Evolutionary conservation across 2,888 invertebrate genomes (phyloP).

Genomic region (Prosopocoilus inquinatus): DNA sequence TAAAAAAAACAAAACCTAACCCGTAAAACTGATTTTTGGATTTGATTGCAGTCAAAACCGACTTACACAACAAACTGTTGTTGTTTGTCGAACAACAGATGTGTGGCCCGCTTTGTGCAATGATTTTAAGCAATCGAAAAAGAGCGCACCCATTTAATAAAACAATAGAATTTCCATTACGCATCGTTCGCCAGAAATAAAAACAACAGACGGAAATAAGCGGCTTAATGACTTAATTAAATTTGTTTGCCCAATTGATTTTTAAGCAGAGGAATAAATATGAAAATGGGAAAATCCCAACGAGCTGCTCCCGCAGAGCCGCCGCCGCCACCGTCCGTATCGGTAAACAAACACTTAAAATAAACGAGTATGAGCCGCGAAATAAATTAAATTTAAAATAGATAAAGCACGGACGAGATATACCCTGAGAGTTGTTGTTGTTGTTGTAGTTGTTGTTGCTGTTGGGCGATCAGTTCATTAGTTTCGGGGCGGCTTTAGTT

Average conservation of each 20-base stretch:
- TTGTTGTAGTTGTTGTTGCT: no score
- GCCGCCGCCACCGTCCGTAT: neutral
- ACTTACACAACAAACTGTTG: no score
- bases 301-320: no score
- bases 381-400: constrained; percentile 1
- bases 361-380: neutral
- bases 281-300: neutral
- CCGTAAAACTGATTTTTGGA: no score
- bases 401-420: neutral
- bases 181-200: neutral
- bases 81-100: no score
- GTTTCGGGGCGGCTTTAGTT: neutral
- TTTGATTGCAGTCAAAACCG: no score
- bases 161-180: neutral
- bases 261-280: constrained; percentile 1
- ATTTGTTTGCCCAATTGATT: neutral
- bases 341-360: constrained; percentile 1
- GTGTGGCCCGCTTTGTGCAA: no score
- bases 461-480: neutral
- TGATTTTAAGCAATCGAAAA: no score
- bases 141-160: neutral
- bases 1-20: no score
- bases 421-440: neutral
- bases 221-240: neutral
- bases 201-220: neutral